Base-by-base conservation (phyloP, 2,888 invertebrate species). In the Calliphora vomitoria region DNA sequence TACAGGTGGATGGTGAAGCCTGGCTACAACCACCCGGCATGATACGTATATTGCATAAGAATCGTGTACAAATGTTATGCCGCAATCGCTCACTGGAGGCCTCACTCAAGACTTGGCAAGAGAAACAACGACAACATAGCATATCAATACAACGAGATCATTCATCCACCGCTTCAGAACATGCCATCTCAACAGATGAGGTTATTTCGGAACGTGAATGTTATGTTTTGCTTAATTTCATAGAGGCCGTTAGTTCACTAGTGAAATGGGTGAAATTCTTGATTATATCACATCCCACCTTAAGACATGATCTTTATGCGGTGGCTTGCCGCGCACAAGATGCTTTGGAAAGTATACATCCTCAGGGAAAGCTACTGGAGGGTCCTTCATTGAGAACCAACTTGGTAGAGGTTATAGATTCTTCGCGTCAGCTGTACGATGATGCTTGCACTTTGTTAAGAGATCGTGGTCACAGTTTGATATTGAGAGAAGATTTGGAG, bases 1-100 rank as follows among this genome's bases (percentile, higher is more conserved):
- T 99, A 76, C 98, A 98, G 94, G 99, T 99, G 58, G 99, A 99
- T 92, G 99, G 99, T 0, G 99, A 99, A 94, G 99, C 99, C 1
- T 99, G 99, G 99, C 95, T 99, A 58, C 99, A 99, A 93, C 98
- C 98, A 0, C 99, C 99, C 0, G 99, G 99, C 53, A 98, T 98
- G 93, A 98, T 99, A 90, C 95, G 98, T 81, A 99, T 99, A 90
- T 96, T 98, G 90, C 99, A 99, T 94, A 99, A 99, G 94, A 99
- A 99, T 94, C 95, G 99, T 78, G 98, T 99, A 92, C 99, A 99
- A 94, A 98, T 99, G 97, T 94, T 99, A 35, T 98, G 98, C 92
- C 95, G 99, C 85, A 98, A 98, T 93, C 95, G 98, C 90, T 96
- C 97, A 8, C 95, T 99, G 89, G 99, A 99, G 94, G 97, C 97